Conservation (phyloP, 2,113 vertebrate genomes). For the Callocephalon fimbriatum region DNA sequence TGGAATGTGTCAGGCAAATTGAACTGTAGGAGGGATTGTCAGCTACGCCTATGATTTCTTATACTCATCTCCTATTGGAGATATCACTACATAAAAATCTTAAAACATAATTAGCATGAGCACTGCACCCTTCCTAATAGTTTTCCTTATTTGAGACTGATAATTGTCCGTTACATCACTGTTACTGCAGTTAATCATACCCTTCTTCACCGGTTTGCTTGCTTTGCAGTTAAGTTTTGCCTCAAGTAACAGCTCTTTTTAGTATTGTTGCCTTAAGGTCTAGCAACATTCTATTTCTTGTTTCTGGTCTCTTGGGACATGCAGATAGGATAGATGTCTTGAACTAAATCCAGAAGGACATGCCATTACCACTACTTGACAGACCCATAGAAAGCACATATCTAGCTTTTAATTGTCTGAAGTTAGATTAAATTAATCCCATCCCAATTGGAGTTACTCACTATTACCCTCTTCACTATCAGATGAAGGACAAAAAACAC, state of each 20-base stretch:
- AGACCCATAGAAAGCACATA: background rate
- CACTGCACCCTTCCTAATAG: background rate
- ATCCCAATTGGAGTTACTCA: background rate
- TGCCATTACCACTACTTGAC: accelerated
- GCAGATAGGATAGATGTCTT: background rate
- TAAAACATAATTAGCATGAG: background rate
- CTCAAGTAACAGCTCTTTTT: background rate
- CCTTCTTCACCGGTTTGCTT: background rate
- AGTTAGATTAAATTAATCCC: background rate
- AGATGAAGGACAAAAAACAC: background rate
- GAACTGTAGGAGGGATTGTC: slow-evolving; percentile 59
- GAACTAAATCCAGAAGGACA: background rate
- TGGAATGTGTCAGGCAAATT: slow-evolving; percentile 52
- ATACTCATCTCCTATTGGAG: slow-evolving; percentile 2
- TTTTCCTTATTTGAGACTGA: slow-evolving; percentile 3
- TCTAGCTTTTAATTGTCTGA: background rate
- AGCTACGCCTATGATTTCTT: slow-evolving; percentile 21
- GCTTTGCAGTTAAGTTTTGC: background rate
- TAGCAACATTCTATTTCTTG: background rate
- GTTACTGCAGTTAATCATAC: background rate
- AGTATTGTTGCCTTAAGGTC: background rate
- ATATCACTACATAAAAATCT: slow-evolving; percentile 14
- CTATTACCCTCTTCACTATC: background rate
- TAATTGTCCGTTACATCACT: slow-evolving; percentile 40
- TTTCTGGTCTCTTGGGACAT: background rate